Evolutionary conservation across 1,140 invertebrate genomes (phyloP).

Genomic region (Bradysia coprophila): DNA sequence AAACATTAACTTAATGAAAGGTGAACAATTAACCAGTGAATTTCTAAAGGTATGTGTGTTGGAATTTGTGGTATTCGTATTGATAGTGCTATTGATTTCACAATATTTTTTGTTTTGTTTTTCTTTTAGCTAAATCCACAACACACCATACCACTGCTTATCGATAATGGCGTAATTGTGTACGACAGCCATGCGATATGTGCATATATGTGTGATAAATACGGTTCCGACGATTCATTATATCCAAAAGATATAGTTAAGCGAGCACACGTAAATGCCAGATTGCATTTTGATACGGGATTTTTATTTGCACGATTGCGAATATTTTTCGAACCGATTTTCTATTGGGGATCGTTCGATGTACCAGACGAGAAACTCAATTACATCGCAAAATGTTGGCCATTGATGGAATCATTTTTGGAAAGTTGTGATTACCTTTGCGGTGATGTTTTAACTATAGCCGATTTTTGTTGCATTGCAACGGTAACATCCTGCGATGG

Average conservation of each 20-base stretch:
- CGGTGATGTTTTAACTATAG: conserved; percentile 25
- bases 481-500: conserved; percentile 23
- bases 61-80: no score
- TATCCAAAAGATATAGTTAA: conserved; percentile 32
- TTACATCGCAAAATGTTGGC: conserved; percentile 28
- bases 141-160: conserved; percentile 32
- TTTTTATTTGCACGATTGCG: conserved; percentile 39
- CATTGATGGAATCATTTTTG: conserved; percentile 28
- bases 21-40: no score
- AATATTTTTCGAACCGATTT: conserved; percentile 17
- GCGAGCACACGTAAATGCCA: conserved; percentile 31
- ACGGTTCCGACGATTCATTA: conserved; percentile 27
- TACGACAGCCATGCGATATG: no score
- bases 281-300: no score
- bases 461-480: conserved; percentile 33
- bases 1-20: no score
- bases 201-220: conserved; percentile 35
- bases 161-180: conserved; percentile 33
- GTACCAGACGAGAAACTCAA: conserved; percentile 12
- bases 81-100: no score
- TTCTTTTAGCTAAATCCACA: conserved; percentile 27
- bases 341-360: conserved; percentile 10
- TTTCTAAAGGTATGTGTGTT: no score
- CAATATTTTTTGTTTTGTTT: not conserved
- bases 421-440: conserved; percentile 21